Base-by-base conservation (phyloP, 2,888 invertebrate species). In the Hydrotaea cyrtoneurina region DNA sequence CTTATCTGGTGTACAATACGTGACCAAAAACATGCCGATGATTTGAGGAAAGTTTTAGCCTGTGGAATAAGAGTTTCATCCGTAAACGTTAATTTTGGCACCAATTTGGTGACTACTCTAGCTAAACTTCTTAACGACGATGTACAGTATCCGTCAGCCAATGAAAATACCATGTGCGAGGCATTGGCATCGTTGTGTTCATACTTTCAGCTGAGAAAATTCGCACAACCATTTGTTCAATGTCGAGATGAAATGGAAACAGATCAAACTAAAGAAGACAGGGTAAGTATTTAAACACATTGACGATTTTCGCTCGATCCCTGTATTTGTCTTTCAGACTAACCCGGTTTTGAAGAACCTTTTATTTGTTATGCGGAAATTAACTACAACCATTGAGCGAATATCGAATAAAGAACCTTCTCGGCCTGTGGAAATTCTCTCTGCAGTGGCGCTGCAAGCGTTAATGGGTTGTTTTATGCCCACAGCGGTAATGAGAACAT, bases 401-500 rank as follows among this genome's bases (percentile, higher is more conserved):
- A 89, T 90, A 11, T 87, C 89, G 7, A 88, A 88, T 74, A 87
- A 88, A 59, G 89, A 90, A 62, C 91, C 94, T 89, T 93, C 93
- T 26, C 94, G 94, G 81, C 94, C 94, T 0, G 93, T 94, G 86
- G 95, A 97, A 17, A 96, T 97, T 91, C 93, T 98, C 5, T 96
- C 96, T 89, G 97, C 97, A 0, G 93, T 98, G 82, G 93, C 97
- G 53, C 95, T 97, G 87, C 98, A 98, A 93, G 96, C 96, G 85
- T 93, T 96, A 4, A 95, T 95, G 8, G 95, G 95, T 0, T 94
- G 94, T 83, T 94, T 95, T 64, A 95, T 96, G 92, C 95, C 95
- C 11, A 92, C 93, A 0, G 93, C 94, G 86, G 94, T 95, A 17
- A 92, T 94, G 46, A 59, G 57, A 17, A 92, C 93, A 69, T 93